phyloP scores from a whole-genome alignment of 2,113 vertebrate species.

The Austrofundulus limnaeus region DNA sequence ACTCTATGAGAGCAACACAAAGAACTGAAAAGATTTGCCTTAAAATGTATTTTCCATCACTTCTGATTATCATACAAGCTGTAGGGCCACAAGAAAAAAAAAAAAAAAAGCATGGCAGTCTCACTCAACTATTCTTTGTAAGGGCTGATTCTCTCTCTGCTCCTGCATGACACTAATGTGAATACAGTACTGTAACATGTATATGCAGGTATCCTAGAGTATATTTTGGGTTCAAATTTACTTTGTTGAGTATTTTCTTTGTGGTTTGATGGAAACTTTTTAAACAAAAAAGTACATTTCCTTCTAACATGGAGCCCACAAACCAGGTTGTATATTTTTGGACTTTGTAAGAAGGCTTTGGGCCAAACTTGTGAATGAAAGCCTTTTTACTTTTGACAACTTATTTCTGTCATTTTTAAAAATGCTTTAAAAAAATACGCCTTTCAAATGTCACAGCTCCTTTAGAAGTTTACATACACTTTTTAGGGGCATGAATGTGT shows the following conservation, averaged over 20 bases:
- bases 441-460: not conserved
- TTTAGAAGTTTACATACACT: too few relatives aligned
- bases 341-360: constrained; percentile 32
- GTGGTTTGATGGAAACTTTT: constrained; percentile 47
- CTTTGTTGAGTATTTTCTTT: constrained; percentile 14
- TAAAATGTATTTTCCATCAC: constrained; percentile 62
- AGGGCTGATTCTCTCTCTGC: constrained; percentile 48
- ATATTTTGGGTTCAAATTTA: constrained; percentile 26
- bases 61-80: constrained; percentile 35
- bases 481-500: too few relatives aligned
- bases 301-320: constrained; percentile 50
- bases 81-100: constrained; percentile 1
- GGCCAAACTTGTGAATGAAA: constrained; percentile 11
- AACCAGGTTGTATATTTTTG: constrained; percentile 1
- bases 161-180: constrained; percentile 65
- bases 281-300: constrained; percentile 30
- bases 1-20: constrained; percentile 46
- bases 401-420: constrained; percentile 9
- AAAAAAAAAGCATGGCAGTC: constrained; percentile 47
- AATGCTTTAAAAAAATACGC: constrained; percentile 14
- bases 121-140: constrained; percentile 24
- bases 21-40: constrained; percentile 62
- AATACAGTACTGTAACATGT: constrained; percentile 47
- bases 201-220: constrained; percentile 33
- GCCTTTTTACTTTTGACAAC: constrained; percentile 4